Evolutionary conservation across 2,113 vertebrate genomes (phyloP), one percentile per base, ranked within the genome.

Genomic region (Vidua chalybeata): DNA sequence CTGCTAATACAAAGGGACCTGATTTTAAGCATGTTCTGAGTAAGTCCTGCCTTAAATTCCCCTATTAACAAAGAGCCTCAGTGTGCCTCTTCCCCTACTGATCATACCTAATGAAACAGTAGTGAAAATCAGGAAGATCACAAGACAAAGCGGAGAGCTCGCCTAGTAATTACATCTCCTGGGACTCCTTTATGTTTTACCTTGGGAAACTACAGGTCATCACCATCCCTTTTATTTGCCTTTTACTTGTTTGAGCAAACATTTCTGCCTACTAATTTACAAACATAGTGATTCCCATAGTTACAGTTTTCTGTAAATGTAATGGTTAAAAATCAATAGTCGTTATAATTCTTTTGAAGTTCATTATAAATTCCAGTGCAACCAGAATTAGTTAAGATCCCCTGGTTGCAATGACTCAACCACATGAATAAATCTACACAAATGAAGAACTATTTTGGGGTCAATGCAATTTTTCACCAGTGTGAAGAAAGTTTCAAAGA

Each of bases 301-400:
- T 86, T 88, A 67, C 43, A 26, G 17, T 92, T 88, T 66, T 77
- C 72, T 80, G 13, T 77, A 84, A 86, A 69, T 2, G 1, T 54
- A 84, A 92, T 62, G 59, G 76, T 76, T 80, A 91, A 80, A 90
- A 95, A 86, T 74, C 79, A 89, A 86, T 90, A 90, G 41, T 69
- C 63, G 19, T 68, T 86, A 41, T 26, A 30, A 90, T 62, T 92
- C 93, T 86, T 94, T 81, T 43, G 10, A 94, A 89, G 43, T 77
- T 86, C 33, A 71, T 90, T 84, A 77, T 41, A 77, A 66, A 73
- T 86, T 77, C 77, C 46, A 73, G 23, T 21, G n/a, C 51, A 86
- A 49, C 51, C 31, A 76, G 49, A 94, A 76, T 51, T 62, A 73
- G 59, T 86, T 77, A 92, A 90, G 46, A 86, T 89, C 54, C 76